phyloP scores from a whole-genome alignment of 2,113 vertebrate species.

The Diphyllodes magnificus region DNA sequence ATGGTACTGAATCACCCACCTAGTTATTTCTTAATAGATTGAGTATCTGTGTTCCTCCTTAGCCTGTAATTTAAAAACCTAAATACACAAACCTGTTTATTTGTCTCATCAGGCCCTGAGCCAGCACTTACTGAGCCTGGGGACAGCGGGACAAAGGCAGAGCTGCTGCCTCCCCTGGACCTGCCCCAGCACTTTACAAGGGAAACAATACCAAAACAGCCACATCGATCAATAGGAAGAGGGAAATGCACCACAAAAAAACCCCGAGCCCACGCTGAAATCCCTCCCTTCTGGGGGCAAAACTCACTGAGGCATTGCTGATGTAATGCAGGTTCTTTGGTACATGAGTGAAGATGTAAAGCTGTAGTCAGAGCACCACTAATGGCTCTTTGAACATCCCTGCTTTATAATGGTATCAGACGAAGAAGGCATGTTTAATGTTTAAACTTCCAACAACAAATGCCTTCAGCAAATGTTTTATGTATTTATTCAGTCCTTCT shows the following conservation, averaged over 20 bases:
- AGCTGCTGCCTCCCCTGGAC: not conserved
- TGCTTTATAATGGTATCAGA: constrained; percentile 29
- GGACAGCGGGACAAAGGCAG: not conserved
- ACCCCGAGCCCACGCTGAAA: not conserved
- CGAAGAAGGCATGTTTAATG: constrained; percentile 1
- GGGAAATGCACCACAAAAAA: not conserved
- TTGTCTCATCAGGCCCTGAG: not conserved
- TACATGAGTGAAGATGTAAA: constrained; percentile 16
- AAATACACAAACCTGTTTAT: constrained; percentile 49
- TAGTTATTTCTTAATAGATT: constrained; percentile 67
- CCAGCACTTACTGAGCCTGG: not conserved
- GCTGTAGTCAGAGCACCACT: not conserved
- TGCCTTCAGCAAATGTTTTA: constrained; percentile 54
- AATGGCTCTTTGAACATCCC: constrained; percentile 39
- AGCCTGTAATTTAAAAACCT: constrained; percentile 44
- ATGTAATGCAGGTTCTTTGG: not conserved
- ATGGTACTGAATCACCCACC: constrained; percentile 55
- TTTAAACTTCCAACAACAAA: constrained; percentile 54
- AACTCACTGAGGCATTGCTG: constrained; percentile 30
- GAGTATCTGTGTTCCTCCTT: constrained; percentile 35
- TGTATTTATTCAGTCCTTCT: constrained; percentile 24
- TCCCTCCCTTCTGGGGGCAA: constrained; percentile 4
- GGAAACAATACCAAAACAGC: not conserved
- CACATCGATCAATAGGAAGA: not conserved
- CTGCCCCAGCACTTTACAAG: not conserved